A percentile compares a stretch with the other conserved stretches of the same genome.
Evolutionary conservation across 2,888 invertebrate species (phyloP).

Genomic region (Selenia dentaria): DNA sequence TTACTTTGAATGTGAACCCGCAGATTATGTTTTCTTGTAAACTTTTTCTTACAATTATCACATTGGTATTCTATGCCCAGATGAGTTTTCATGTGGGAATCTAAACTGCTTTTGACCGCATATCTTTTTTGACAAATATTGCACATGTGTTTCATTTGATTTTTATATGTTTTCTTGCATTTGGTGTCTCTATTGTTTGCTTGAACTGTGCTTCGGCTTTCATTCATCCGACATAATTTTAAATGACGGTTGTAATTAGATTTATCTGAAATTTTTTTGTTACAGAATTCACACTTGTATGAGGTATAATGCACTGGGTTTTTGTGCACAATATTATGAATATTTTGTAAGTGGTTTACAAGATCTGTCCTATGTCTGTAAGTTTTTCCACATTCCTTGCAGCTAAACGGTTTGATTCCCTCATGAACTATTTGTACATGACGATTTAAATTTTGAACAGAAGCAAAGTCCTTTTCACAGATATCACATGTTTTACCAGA

Average conservation of each 20-base stretch:
- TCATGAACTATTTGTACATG: conserved; percentile 1
- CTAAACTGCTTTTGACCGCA: neutral
- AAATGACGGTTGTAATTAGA: neutral
- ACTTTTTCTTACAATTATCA: neutral
- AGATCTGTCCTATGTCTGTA: neutral
- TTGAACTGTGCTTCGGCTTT: neutral
- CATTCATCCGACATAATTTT: neutral
- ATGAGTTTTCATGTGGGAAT: neutral
- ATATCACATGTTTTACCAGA: neutral
- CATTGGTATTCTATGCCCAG: neutral
- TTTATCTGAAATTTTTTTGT: neutral
- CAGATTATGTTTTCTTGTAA: neutral
- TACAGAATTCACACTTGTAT: neutral
- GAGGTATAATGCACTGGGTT: neutral
- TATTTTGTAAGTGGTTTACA: neutral
- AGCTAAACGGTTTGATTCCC: neutral
- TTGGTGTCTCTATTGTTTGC: neutral
- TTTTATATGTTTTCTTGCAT: no score
- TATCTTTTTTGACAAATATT: neutral
- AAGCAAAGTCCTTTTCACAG: neutral
- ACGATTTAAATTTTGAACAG: neutral
- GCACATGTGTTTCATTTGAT: neutral
- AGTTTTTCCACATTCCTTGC: neutral
- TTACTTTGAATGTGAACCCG: neutral
- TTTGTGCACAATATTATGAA: neutral